A percentile compares a stretch with the other conserved stretches of the same genome.
These are phyloP conservation scores for Bombus confusus DNA, from an alignment of 1,140 invertebrate genomes.

Conservation along the genomic window DNA sequence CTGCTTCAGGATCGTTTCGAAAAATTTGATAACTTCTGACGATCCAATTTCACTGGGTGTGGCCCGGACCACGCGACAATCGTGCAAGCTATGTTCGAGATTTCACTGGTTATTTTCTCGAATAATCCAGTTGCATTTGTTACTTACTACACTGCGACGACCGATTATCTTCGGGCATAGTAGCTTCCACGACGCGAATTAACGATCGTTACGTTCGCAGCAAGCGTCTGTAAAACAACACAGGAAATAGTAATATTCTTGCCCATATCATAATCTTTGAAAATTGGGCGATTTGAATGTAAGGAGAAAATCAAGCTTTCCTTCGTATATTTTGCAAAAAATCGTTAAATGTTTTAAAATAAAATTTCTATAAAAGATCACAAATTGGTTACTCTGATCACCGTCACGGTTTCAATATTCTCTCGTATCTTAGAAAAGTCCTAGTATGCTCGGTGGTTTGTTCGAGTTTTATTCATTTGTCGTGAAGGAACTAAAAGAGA, in stretches of 20 bases:
- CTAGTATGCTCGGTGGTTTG: too few species aligned
- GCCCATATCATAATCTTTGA: too few species aligned
- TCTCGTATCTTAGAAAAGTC: neutral
- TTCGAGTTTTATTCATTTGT: neutral
- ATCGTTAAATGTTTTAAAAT: too few species aligned
- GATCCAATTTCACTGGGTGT: constrained; percentile 33
- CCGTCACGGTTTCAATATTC: neutral
- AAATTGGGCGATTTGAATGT: too few species aligned
- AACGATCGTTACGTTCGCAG: neutral
- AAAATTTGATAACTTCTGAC: neutral
- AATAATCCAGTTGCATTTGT: neutral
- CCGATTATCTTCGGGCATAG: neutral
- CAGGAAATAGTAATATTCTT: too few species aligned
- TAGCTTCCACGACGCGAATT: too few species aligned
- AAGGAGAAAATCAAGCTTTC: too few species aligned
- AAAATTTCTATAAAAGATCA: too few species aligned
- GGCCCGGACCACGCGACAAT: neutral
- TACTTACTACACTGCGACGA: neutral
- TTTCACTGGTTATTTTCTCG: neutral
- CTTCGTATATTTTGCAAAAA: too few species aligned
- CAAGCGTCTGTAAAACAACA: too few species aligned
- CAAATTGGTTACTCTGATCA: too few species aligned
- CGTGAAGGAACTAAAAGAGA: neutral
- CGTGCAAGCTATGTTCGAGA: neutral
- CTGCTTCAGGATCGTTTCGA: neutral